phyloP scores from a whole-genome alignment of 2,888 invertebrate species.

The Escarpia spicata region DNA sequence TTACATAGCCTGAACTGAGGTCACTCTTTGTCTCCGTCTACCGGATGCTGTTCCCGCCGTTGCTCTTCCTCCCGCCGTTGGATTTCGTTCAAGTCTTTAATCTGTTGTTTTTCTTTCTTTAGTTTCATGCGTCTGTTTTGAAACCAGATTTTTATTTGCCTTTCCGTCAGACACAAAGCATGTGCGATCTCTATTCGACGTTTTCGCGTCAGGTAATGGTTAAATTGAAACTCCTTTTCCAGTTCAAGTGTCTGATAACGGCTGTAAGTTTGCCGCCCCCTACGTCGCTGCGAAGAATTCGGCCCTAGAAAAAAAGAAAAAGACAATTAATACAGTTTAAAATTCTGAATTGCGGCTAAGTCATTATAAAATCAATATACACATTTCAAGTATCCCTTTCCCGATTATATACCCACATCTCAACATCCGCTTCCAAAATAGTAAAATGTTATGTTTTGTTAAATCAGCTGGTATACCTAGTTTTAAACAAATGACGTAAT shows the following conservation, averaged over 20 bases:
- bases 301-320: slow-evolving; percentile 48
- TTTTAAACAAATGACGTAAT: no score
- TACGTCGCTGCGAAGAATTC: slow-evolving; percentile 56
- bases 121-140: slow-evolving; percentile 98
- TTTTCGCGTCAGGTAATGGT: slow-evolving; percentile 95
- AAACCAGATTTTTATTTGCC: slow-evolving; percentile 79
- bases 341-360: not conserved
- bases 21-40: not conserved
- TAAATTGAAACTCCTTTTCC: slow-evolving; percentile 98
- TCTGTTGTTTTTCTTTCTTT: slow-evolving; percentile 71
- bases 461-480: no score
- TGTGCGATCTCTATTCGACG: slow-evolving; percentile 97
- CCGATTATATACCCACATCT: no score
- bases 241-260: slow-evolving; percentile 96
- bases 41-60: not conserved
- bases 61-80: slow-evolving; percentile 18
- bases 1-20: not conserved
- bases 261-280: slow-evolving; percentile 95
- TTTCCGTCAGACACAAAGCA: slow-evolving; percentile 92
- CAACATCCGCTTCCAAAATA: no score
- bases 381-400: not conserved
- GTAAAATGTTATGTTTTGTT: no score
- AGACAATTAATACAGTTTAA: not conserved
- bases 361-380: not conserved
- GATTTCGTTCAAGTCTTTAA: slow-evolving; percentile 55